Base-by-base conservation (phyloP, 2,113 vertebrate genomes). In the Scatophagus argus region DNA sequence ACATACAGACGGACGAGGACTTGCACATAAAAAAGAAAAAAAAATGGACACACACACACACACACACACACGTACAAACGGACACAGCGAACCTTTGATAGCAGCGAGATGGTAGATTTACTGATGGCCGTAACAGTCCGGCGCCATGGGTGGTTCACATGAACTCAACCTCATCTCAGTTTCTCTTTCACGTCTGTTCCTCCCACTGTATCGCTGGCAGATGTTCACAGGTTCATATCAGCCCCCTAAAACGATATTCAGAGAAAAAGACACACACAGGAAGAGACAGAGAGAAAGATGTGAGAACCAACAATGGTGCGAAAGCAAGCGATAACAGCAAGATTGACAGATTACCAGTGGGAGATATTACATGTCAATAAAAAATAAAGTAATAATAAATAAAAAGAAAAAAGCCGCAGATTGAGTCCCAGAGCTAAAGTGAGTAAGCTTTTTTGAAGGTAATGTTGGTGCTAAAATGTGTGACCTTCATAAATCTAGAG, bases 141-240 rank as follows among this genome's bases (percentile, higher is more conserved):
- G 81, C 89, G 3, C 88, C 46, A 55, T 72, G 91, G 93, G 93
- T 89, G 93, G 91, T 74, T 79, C 84, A 85, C 83, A 79, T 84
- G 84, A 91, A 92, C 91, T 92, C 88, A 84, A 86, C 90, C 90
- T 93, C 90, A 89, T 92, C 88, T 86, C 77, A 67, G 79, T 78
- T 58, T 86, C 83, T 82, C 70, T 69, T n/a, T n/a, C n/a, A n/a
- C 69, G 54, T 77, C 82, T 43, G 73, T 74, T 81, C 85, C 73
- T 87, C 88, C 84, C 66, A 46, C 86, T 87, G 86, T 79, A 92
- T 88, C 68, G 73, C 72, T n/a, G 85, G 79, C 91, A 93, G 92
- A 93, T 93, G 93, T 94, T 91, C 87, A 59, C 86, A 88, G 89
- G 91, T 90, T 88, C 84, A 82, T 84, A 92, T 90, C 87, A 85